Evolutionary conservation across 2,113 vertebrate species (phyloP).

Genomic region (Gymnogyps californianus): DNA sequence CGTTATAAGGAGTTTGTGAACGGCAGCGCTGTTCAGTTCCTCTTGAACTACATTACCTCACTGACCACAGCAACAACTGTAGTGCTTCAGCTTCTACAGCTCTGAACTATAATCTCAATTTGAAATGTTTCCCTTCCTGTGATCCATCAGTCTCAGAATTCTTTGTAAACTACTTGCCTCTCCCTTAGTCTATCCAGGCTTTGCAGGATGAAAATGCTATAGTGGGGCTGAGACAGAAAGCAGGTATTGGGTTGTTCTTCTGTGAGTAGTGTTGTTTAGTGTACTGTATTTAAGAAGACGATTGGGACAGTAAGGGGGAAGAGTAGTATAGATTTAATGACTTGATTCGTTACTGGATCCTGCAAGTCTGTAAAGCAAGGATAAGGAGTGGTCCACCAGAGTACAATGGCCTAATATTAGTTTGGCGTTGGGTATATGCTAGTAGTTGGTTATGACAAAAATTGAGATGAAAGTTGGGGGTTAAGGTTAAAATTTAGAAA

Average conservation of each 20-base stretch:
- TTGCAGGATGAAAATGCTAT: neutral
- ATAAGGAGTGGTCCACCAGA: neutral
- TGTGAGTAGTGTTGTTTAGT: neutral
- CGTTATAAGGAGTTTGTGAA: neutral
- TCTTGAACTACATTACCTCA: neutral
- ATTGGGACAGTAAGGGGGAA: neutral
- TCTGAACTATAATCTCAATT: neutral
- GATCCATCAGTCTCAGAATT: neutral
- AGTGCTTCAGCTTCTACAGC: neutral
- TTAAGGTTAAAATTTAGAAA: neutral
- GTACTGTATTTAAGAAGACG: neutral
- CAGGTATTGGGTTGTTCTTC: neutral
- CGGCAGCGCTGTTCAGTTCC: neutral
- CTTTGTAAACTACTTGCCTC: neutral
- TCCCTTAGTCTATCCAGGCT: fast-evolving
- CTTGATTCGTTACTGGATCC: neutral
- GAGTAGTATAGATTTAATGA: neutral
- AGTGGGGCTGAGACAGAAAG: neutral
- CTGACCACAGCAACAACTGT: neutral
- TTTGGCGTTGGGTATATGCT: neutral
- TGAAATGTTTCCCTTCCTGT: neutral
- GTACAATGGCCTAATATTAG: neutral
- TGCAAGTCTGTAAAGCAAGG: neutral
- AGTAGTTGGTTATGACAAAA: neutral
- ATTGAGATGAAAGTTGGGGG: neutral